Evolutionary conservation across 2,888 invertebrate species (phyloP).

Genomic region (Drosophila ustulata): DNA sequence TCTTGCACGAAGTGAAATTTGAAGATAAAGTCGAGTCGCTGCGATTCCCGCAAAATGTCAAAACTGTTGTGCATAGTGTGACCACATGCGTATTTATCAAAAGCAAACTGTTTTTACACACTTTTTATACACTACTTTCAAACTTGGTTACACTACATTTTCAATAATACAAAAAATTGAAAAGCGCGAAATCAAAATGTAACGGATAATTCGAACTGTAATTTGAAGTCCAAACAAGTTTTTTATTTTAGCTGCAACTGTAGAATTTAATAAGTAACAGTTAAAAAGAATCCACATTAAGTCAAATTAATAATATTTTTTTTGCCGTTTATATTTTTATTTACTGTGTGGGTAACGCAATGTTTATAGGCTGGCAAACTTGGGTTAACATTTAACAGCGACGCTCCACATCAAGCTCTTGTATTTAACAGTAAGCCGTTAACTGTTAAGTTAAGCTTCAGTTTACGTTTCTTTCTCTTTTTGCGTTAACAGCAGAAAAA

Average conservation of each 20-base stretch:
- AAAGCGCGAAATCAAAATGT: too few relatives aligned
- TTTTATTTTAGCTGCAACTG: too few relatives aligned
- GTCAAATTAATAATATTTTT: too few relatives aligned
- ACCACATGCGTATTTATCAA: background rate
- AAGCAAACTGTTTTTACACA: background rate
- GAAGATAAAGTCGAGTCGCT: background rate
- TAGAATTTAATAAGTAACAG: too few relatives aligned
- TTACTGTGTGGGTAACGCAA: background rate
- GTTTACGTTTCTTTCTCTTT: constrained; percentile 2
- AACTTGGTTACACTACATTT: background rate
- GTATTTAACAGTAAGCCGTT: background rate
- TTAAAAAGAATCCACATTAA: too few relatives aligned
- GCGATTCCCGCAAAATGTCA: background rate
- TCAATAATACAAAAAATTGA: too few relatives aligned
- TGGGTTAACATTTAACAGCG: background rate
- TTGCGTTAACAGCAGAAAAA: constrained; percentile 10
- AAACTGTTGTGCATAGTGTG: background rate
- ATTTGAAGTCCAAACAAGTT: too few relatives aligned
- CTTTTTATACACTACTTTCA: background rate
- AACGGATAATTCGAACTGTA: too few relatives aligned
- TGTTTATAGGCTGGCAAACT: background rate
- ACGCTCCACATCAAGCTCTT: background rate
- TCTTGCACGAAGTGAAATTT: background rate
- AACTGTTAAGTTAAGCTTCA: background rate
- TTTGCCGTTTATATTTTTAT: too few relatives aligned